Percentiles rank a stretch among this genome's conserved stretches.
These are phyloP conservation scores for Drosophila infuscata DNA, from an alignment of 2,888 invertebrate species.

Conservation along the genomic window DNA sequence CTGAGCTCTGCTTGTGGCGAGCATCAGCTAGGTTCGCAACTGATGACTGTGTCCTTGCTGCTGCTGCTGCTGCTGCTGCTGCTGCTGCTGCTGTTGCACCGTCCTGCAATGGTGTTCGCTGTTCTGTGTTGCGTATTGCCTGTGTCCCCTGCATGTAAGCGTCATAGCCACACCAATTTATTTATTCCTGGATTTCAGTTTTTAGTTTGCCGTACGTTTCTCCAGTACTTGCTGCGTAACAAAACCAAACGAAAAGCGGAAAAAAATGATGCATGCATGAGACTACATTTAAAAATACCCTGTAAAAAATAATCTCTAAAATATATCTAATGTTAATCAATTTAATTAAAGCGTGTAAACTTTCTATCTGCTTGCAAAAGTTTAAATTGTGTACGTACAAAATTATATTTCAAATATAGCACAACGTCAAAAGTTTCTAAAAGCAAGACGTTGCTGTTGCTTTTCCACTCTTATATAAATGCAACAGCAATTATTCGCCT, in stretches of 20 bases:
- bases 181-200: slow-evolving; percentile 77
- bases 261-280: background rate
- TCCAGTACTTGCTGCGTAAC: slow-evolving; percentile 50
- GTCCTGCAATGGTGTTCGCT: slow-evolving; percentile 45
- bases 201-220: slow-evolving; percentile 76
- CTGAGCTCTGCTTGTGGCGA: slow-evolving; percentile 56
- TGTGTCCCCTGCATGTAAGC: slow-evolving; percentile 61
- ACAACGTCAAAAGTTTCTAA: background rate
- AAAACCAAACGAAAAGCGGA: slow-evolving; percentile 18
- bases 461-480: background rate
- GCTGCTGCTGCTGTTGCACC: slow-evolving; percentile 17
- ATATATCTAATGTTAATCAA: background rate
- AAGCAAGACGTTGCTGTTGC: background rate
- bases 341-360: background rate
- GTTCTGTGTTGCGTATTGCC: slow-evolving; percentile 25
- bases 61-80: slow-evolving; percentile 33
- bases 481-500: background rate
- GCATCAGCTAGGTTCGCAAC: slow-evolving; percentile 44
- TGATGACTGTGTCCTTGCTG: slow-evolving; percentile 58
- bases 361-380: background rate
- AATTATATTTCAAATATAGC: background rate
- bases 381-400: background rate
- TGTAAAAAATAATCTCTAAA: background rate
- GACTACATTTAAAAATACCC: slow-evolving; percentile 9
- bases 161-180: slow-evolving; percentile 80